Percentiles rank a stretch among this genome's conserved stretches.
Evolutionary conservation across 1,140 invertebrate genomes (phyloP).

Genomic region (Callitettix versicolor): DNA sequence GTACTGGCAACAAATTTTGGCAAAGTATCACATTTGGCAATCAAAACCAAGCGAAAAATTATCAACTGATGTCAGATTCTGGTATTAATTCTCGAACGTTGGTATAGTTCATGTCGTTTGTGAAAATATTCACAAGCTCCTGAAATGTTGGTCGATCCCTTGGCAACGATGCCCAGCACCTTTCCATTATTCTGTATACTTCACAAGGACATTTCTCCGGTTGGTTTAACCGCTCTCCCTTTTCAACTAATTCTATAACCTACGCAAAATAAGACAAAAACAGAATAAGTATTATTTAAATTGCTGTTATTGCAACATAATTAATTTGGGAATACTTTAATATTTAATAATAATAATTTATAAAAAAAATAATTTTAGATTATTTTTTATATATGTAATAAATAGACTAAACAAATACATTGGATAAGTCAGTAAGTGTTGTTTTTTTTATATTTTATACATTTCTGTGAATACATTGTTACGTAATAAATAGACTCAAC

Average conservation of each 20-base stretch:
- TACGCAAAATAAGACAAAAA: conserved; percentile 34
- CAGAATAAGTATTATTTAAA: not conserved
- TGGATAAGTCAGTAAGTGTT: not conserved
- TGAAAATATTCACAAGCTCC: conserved; percentile 65
- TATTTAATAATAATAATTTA: not conserved
- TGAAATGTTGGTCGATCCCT: conserved; percentile 69
- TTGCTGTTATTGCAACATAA: not conserved
- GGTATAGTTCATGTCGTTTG: conserved; percentile 56
- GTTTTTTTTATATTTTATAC: not conserved
- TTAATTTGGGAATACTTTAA: not conserved
- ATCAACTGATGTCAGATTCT: conserved; percentile 30
- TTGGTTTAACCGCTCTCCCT: conserved; percentile 58
- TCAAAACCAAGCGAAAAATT: not conserved
- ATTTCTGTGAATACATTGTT: too few relatives aligned
- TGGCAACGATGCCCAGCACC: conserved; percentile 79
- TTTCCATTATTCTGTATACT: conserved; percentile 77
- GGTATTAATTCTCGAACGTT: conserved; percentile 50
- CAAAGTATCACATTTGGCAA: too few relatives aligned
- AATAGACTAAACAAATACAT: not conserved
- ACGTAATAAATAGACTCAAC: too few relatives aligned
- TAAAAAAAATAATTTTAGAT: not conserved
- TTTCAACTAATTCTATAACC: conserved; percentile 71
- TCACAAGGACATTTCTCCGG: conserved; percentile 74
- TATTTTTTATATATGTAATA: not conserved
- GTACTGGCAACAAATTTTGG: too few relatives aligned